These are phyloP conservation scores for Balaenoptera acutorostrata DNA, from an alignment of 2,113 vertebrate genomes.

Conservation along the genomic window DNA sequence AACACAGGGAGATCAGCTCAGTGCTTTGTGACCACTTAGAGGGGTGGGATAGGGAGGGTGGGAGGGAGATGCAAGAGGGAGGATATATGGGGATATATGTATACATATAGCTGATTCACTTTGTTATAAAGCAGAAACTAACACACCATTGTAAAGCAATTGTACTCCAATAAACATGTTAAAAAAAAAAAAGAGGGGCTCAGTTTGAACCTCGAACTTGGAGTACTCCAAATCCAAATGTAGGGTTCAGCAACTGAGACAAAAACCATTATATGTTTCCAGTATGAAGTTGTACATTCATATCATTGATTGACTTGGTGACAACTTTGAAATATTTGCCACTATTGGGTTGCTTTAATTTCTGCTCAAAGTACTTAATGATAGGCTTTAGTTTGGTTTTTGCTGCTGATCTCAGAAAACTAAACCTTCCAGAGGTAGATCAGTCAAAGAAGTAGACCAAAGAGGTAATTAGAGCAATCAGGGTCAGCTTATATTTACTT, in stretches of 20 bases:
- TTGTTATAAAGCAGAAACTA: no score
- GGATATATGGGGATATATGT: no score
- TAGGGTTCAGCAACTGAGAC: background rate
- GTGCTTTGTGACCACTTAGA: no score
- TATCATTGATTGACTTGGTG: background rate
- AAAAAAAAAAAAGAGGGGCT: background rate
- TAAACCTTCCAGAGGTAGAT: background rate
- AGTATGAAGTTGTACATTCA: background rate
- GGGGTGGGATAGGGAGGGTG: no score
- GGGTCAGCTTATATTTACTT: background rate
- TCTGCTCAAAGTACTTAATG: background rate
- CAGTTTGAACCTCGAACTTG: background rate
- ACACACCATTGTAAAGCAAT: no score
- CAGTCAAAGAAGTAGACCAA: background rate
- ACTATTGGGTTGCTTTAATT: background rate
- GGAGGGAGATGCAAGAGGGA: no score
- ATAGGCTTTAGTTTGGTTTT: background rate
- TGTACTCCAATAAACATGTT: no score
- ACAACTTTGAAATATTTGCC: background rate
- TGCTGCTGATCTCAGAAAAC: conserved; percentile 15
- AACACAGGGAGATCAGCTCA: no score
- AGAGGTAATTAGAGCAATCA: background rate
- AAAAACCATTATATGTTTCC: background rate
- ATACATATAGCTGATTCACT: no score
- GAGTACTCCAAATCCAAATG: background rate